Conservation (phyloP, 2,888 invertebrate genomes). For the Aquatica leii region DNA sequence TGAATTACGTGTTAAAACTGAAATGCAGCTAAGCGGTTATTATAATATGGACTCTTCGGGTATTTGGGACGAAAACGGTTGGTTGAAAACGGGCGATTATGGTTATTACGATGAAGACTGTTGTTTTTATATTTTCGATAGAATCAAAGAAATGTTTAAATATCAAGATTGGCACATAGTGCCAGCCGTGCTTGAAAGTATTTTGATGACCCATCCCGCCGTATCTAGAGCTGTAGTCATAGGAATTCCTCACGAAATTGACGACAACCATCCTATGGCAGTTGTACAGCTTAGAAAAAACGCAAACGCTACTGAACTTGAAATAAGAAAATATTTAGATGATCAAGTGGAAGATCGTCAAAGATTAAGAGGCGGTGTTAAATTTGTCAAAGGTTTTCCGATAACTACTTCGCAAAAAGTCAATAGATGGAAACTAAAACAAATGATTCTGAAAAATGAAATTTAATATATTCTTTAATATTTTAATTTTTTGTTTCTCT, state of each 20-base stretch:
- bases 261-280: constrained; percentile 53
- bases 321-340: neutral
- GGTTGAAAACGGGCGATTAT: constrained; percentile 64
- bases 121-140: constrained; percentile 62
- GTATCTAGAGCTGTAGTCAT: constrained; percentile 49
- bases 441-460: neutral
- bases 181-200: constrained; percentile 51
- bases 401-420: neutral
- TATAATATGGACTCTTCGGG: no score
- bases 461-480: no score
- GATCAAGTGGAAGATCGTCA: neutral
- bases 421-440: neutral
- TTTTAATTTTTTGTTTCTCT: no score
- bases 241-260: constrained; percentile 52
- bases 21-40: no score
- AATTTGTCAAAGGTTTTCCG: neutral
- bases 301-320: neutral
- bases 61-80: constrained; percentile 60
- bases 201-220: constrained; percentile 51
- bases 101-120: constrained; percentile 62
- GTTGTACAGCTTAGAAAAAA: constrained; percentile 39
- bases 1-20: no score
- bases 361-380: neutral
- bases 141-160: constrained; percentile 64
- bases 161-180: constrained; percentile 63